Conservation (phyloP, 1,140 invertebrate species). For the Zaprionus taronus region DNA sequence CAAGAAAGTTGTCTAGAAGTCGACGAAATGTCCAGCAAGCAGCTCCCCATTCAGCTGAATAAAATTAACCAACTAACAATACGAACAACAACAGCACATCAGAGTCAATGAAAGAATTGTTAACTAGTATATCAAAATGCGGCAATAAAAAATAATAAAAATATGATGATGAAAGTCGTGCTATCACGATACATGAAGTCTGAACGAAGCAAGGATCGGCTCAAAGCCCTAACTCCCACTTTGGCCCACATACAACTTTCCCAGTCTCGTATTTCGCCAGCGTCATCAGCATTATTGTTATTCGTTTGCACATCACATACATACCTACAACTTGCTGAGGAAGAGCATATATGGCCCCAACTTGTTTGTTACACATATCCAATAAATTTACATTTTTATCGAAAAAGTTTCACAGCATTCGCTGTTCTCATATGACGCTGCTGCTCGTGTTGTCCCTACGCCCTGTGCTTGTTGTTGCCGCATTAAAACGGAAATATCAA, state of each 20-base stretch:
- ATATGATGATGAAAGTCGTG: slow-evolving; percentile 70
- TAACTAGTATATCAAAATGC: slow-evolving; percentile 66
- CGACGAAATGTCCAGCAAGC: slow-evolving; percentile 31
- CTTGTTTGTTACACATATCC: slow-evolving; percentile 79
- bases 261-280: slow-evolving; percentile 26
- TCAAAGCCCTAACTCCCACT: slow-evolving; percentile 13
- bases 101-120: slow-evolving; percentile 69
- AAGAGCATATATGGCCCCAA: slow-evolving; percentile 30
- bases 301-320: slow-evolving; percentile 54
- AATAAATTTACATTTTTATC: slow-evolving; percentile 83
- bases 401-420: slow-evolving; percentile 71
- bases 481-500: slow-evolving; percentile 81
- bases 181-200: slow-evolving; percentile 48
- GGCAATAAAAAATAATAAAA: slow-evolving; percentile 79
- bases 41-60: slow-evolving; percentile 27
- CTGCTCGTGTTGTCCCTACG: slow-evolving; percentile 15
- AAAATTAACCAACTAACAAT: slow-evolving; percentile 52
- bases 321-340: not conserved
- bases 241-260: not conserved
- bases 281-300: slow-evolving; percentile 71
- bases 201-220: slow-evolving; percentile 21
- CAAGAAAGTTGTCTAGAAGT: slow-evolving; percentile 1
- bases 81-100: slow-evolving; percentile 26
- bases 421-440: slow-evolving; percentile 37
- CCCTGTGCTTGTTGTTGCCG: slow-evolving; percentile 46